These are phyloP conservation scores for Sycophaga agraensis DNA, from an alignment of 1,140 invertebrate species.

Conservation along the genomic window DNA sequence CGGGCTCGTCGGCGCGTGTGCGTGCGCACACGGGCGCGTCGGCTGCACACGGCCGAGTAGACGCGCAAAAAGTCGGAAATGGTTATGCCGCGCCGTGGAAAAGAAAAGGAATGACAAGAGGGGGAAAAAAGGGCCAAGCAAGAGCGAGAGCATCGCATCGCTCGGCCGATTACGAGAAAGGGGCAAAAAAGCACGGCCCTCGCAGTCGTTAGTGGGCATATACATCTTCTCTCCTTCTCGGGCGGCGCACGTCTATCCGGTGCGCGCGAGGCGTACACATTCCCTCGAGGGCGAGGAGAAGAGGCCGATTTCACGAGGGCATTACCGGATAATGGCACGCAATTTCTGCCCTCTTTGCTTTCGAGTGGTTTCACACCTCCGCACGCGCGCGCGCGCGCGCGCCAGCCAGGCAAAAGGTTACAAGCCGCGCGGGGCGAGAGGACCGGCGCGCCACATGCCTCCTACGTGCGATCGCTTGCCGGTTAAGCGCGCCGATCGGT, in stretches of 20 bases:
- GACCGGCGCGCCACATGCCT: no score
- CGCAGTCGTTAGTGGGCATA: conserved; percentile 11
- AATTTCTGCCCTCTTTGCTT: conserved; percentile 58
- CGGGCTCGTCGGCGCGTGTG: no score
- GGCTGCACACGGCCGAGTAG: no score
- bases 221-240: background rate
- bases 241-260: background rate
- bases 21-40: no score
- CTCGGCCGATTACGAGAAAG: background rate
- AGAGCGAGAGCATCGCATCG: no score
- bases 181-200: background rate
- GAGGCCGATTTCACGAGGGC: conserved; percentile 42
- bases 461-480: background rate
- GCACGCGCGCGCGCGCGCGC: conserved; percentile 37
- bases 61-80: no score
- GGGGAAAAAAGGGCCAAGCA: background rate
- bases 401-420: conserved; percentile 52
- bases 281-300: no score
- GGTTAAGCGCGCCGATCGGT: background rate
- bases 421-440: conserved; percentile 17
- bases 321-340: conserved; percentile 56
- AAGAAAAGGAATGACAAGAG: background rate
- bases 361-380: conserved; percentile 57
- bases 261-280: no score
- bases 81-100: background rate